These are phyloP conservation scores for Calephelis perditalis DNA, from an alignment of 2,888 invertebrate genomes.

Conservation along the genomic window DNA sequence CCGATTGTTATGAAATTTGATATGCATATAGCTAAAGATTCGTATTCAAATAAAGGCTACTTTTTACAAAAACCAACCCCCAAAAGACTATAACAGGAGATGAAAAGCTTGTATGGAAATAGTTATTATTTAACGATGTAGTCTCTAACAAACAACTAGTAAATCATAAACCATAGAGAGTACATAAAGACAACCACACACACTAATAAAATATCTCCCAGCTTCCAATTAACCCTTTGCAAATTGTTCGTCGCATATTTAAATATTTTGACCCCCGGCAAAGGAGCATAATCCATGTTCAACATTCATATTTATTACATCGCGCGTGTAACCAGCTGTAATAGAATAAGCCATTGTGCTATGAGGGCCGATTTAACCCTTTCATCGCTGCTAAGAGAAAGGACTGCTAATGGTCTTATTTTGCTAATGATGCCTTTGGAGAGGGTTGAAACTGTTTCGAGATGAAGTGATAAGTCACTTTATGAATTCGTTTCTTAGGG, in stretches of 20 bases:
- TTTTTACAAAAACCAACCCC: too few relatives aligned
- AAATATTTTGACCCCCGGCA: slow-evolving; percentile 76
- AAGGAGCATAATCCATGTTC: slow-evolving; percentile 70
- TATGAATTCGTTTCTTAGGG: slow-evolving; percentile 55
- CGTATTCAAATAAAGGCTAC: too few relatives aligned
- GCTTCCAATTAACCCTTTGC: slow-evolving; percentile 65
- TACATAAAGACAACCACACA: slow-evolving; percentile 1
- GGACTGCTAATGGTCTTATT: slow-evolving; percentile 77
- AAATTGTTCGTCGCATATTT: slow-evolving; percentile 70
- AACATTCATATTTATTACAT: slow-evolving; percentile 78
- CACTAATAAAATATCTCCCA: background rate
- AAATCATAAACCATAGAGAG: too few relatives aligned
- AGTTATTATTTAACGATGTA: too few relatives aligned
- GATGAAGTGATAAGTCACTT: slow-evolving; percentile 72
- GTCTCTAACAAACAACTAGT: too few relatives aligned
- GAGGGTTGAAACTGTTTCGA: slow-evolving; percentile 63
- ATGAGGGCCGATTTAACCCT: slow-evolving; percentile 73
- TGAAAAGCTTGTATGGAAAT: too few relatives aligned
- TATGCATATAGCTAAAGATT: too few relatives aligned
- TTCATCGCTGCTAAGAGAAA: slow-evolving; percentile 71
- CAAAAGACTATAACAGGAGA: too few relatives aligned
- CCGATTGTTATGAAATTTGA: too few relatives aligned
- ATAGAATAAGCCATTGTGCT: slow-evolving; percentile 72
- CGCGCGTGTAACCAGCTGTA: slow-evolving; percentile 72
- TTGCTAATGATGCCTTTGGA: slow-evolving; percentile 69